Evolutionary conservation across 2,888 invertebrate species (phyloP), one percentile per base, ranked within the genome.

Genomic region (Argyra leucocephala): DNA sequence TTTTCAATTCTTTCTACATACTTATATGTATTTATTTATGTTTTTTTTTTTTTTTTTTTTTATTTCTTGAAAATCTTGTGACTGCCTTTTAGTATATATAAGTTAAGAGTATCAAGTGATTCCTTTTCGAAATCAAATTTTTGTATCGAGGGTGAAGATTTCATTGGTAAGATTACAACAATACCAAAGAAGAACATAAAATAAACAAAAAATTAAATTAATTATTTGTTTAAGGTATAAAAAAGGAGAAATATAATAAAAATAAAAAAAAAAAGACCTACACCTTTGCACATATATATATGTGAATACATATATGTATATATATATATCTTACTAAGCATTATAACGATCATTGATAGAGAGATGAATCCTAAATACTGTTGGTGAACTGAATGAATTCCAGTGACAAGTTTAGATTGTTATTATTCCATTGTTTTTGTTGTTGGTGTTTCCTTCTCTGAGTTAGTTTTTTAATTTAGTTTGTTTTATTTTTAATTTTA

Each of bases 131-230:
- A 18, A 48, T 48, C n/a, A 48, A 48, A 48, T 48, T 48, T 48
- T 18, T 18, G 15, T 18, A n/a, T 48, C 48, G 48, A 48, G 48
- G 48, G 48, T 48, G n/a, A 48, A 48, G 48, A 48, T 48, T 48
- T 48, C 48, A 48, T 5, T n/a, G 48, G 15, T 6, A 48, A 48
- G 48, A 48, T 48, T 48, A 48, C 18, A 48, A 48, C 48, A 48
- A 48, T 3, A 48, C 6, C 48, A 48, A 48, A 48, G 18, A 15
- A 48, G 18, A 48, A 48, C 6, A 48, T 48, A 48, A 48, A 48
- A 48, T 48, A 48, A 48, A 48, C 48, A 48, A 48, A 48, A 37
- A 48, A 48, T 48, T 48, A 48, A 48, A 48, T 48, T 48, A 48
- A 48, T 48, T 48, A 48, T 48, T 48, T 48, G 48, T 48, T 48